These are phyloP conservation scores for Cranoglanis bouderius DNA, from an alignment of 2,113 vertebrate genomes.

Conservation along the genomic window DNA sequence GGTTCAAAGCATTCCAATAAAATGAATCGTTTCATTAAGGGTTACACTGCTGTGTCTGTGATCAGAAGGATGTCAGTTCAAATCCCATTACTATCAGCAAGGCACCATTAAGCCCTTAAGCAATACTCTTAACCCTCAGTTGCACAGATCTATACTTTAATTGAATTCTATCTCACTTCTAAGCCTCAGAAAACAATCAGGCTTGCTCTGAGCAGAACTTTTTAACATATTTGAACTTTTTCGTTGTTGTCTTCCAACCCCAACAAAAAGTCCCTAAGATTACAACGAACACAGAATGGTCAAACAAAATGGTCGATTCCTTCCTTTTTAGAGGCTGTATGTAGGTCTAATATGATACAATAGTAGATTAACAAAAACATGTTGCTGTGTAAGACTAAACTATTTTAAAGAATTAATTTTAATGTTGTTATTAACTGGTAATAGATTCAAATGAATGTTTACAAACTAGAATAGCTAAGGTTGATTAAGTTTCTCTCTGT, in stretches of 20 bases:
- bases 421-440: not conserved
- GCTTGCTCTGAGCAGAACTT: not conserved
- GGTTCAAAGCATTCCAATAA: not conserved
- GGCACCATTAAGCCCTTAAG: not conserved
- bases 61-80: not conserved
- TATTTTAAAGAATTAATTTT: not conserved
- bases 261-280: not conserved
- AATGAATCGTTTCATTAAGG: not conserved
- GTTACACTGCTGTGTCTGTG: not conserved
- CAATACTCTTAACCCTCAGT: not conserved
- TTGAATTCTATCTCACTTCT: constrained; percentile 1
- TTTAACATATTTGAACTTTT: not conserved
- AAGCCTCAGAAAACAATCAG: not conserved
- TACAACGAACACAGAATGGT: too few relatives aligned
- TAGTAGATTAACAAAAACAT: not conserved
- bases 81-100: not conserved
- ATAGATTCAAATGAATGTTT: not conserved
- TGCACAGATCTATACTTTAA: not conserved
- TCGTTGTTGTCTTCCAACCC: not conserved
- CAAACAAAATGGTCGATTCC: not conserved
- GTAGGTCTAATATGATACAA: not conserved
- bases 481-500: not conserved
- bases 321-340: not conserved
- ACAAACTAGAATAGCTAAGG: not conserved
- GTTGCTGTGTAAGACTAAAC: not conserved